These are phyloP conservation scores for Lasioglossum villosulum DNA, from an alignment of 2,888 invertebrate species.

Conservation along the genomic window DNA sequence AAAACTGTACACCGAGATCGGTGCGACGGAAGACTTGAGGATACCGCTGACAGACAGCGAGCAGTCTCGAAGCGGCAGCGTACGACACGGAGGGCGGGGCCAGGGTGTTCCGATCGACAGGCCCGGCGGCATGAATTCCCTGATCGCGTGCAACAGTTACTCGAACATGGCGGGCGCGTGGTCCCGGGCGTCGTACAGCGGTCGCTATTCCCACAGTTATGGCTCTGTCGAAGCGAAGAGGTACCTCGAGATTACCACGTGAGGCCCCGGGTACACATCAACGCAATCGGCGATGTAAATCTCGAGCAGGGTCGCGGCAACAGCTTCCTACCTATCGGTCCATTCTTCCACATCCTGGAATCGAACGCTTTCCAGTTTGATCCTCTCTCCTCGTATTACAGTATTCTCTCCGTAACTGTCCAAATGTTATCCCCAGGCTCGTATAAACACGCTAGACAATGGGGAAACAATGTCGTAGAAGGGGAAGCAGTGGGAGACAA, in stretches of 20 bases:
- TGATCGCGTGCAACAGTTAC: conserved; percentile 91
- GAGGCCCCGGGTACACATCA: conserved; percentile 56
- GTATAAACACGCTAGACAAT: too few relatives aligned
- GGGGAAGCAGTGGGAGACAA: too few relatives aligned
- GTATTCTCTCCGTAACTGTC: too few relatives aligned
- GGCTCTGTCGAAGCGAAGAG: conserved; percentile 85
- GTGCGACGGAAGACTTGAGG: conserved; percentile 76
- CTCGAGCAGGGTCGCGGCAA: conserved; percentile 32
- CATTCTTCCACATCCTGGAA: background rate
- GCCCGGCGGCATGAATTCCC: conserved; percentile 90
- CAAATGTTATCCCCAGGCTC: background rate
- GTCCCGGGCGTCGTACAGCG: conserved; percentile 85
- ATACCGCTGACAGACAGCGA: conserved; percentile 78
- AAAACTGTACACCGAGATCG: conserved; percentile 83
- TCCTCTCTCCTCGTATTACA: background rate
- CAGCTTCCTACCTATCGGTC: background rate
- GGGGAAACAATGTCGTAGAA: too few relatives aligned
- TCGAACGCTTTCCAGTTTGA: background rate
- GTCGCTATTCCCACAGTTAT: conserved; percentile 86
- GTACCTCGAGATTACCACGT: conserved; percentile 82
- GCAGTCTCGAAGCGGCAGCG: conserved; percentile 72
- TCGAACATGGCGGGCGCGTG: conserved; percentile 88
- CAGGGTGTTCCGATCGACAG: conserved; percentile 88
- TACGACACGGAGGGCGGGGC: conserved; percentile 57
- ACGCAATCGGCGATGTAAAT: conserved; percentile 17